Conservation (phyloP, 2,113 vertebrate genomes). For the Erpornis zantholeuca region DNA sequence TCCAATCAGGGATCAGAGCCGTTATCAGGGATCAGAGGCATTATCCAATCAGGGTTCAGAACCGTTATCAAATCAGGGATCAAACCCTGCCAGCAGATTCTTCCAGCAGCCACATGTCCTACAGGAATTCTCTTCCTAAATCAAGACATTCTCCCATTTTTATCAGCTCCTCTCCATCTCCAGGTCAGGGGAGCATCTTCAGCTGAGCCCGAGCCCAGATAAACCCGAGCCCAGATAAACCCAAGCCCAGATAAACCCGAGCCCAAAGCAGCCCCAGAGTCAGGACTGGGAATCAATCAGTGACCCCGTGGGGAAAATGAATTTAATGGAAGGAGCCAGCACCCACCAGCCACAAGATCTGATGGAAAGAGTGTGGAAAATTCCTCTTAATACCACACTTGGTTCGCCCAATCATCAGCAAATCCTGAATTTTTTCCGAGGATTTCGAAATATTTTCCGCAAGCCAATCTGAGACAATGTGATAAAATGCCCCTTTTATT, state of each 20-base stretch:
- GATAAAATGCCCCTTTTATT: not conserved
- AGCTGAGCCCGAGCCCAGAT: not conserved
- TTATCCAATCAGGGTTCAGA: not conserved
- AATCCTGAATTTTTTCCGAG: not conserved
- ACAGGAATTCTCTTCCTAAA: not conserved
- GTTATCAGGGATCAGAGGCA: not conserved
- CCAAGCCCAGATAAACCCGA: not conserved
- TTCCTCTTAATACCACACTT: not conserved
- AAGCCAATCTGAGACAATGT: not conserved
- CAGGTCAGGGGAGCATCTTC: not conserved
- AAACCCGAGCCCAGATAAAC: not conserved
- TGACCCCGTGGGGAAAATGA: not conserved
- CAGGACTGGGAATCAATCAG: not conserved
- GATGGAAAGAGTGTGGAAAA: not conserved
- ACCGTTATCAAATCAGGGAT: too few relatives aligned
- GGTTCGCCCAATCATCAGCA: not conserved
- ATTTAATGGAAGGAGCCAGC: too few relatives aligned
- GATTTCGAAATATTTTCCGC: not conserved
- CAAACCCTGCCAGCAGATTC: not conserved
- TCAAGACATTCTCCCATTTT: not conserved
- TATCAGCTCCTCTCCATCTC: not conserved
- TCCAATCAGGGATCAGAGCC: too few relatives aligned
- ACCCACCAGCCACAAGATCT: not conserved
- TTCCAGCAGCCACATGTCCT: not conserved
- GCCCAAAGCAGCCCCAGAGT: too few relatives aligned